Conservation (phyloP, 2,797 vertebrate genomes). For the Sebastes diaconus region DNA sequence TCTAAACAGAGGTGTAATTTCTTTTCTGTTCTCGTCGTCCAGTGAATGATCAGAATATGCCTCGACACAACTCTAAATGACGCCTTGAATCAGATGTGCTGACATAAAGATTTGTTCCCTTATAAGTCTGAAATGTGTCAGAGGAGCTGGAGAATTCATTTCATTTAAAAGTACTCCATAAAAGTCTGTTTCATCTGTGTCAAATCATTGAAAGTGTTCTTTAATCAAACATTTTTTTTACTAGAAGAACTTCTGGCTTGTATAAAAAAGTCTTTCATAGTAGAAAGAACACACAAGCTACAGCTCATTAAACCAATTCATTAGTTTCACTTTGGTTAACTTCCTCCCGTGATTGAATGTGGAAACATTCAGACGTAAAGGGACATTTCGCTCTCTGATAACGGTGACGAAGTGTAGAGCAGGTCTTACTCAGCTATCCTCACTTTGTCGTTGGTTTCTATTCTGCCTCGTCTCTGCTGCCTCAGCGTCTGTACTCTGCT, state of each 20-base stretch:
- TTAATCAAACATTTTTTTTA: neutral
- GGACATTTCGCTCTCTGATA: neutral
- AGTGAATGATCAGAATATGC: neutral
- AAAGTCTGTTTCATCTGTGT: neutral
- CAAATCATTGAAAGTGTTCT: neutral
- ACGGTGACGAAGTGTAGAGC: neutral
- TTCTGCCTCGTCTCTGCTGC: conserved; percentile 66
- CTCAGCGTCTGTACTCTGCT: conserved; percentile 66
- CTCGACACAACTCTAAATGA: neutral
- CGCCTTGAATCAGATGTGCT: neutral
- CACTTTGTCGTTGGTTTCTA: conserved; percentile 58
- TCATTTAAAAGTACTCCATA: neutral
- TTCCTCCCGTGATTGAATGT: neutral
- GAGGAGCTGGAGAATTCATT: neutral
- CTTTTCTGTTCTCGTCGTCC: neutral
- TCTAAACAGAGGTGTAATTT: neutral
- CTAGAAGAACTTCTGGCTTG: neutral
- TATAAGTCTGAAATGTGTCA: neutral
- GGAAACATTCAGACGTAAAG: conserved; percentile 6
- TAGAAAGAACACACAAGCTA: neutral
- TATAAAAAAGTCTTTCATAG: neutral
- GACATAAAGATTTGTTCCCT: neutral
- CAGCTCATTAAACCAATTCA: neutral
- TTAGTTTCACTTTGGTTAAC: neutral
- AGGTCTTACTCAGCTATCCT: neutral